These are phyloP conservation scores for Labeo calbasu DNA, from an alignment of 2,797 vertebrate species.

Conservation along the genomic window DNA sequence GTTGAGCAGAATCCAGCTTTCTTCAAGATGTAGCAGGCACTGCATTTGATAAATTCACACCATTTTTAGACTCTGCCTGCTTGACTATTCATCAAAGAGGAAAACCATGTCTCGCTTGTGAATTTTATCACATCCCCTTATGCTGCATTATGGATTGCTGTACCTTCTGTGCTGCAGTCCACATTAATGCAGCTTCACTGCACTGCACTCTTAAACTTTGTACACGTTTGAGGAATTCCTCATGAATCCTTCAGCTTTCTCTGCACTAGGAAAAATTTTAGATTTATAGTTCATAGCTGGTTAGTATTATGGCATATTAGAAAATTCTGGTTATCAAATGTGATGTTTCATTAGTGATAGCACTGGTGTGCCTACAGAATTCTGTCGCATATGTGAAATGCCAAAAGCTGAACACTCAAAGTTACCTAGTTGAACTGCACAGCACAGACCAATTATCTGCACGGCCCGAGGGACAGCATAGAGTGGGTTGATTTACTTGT, in stretches of 20 bases:
- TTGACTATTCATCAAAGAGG: conserved; percentile 8
- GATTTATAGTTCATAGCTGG: neutral
- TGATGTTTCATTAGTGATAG: neutral
- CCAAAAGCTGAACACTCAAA: neutral
- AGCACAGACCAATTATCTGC: neutral
- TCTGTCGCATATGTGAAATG: neutral
- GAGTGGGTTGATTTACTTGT: conserved; percentile 4
- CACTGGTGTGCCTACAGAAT: neutral
- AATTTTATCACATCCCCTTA: conserved; percentile 25
- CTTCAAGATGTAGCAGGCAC: neutral
- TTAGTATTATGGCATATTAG: neutral
- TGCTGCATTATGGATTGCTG: conserved; percentile 60
- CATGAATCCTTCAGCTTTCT: conserved; percentile 53
- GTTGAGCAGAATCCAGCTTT: neutral
- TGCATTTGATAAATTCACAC: neutral
- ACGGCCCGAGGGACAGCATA: neutral
- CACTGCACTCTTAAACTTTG: conserved; percentile 66
- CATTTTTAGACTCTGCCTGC: neutral
- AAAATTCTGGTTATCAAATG: neutral
- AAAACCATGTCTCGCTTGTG: neutral
- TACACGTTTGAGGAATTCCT: conserved; percentile 65
- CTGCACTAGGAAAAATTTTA: neutral
- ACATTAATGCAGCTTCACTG: conserved; percentile 48
- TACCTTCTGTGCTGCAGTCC: conserved; percentile 57
- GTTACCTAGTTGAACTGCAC: conserved; percentile 6